Conservation (phyloP, 2,113 vertebrate species). For the Odocoileus hemionus region DNA sequence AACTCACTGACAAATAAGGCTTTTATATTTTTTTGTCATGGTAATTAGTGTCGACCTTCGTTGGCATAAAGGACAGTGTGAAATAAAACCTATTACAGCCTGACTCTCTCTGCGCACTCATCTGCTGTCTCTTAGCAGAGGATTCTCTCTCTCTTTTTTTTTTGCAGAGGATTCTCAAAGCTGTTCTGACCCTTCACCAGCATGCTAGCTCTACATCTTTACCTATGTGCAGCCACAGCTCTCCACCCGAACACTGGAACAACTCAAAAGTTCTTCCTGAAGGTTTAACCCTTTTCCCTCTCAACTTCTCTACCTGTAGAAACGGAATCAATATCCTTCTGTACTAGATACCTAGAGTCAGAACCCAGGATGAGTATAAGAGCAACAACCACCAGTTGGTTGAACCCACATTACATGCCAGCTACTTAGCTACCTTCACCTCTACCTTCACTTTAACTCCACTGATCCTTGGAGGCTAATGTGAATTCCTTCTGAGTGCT, state of each 20-base stretch:
- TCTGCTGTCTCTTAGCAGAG: background rate
- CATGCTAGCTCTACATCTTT: background rate
- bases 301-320: background rate
- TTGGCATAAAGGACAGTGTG: background rate
- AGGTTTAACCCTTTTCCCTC: background rate
- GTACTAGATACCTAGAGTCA: background rate
- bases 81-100: slow-evolving; percentile 17
- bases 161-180: background rate
- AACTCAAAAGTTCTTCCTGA: background rate
- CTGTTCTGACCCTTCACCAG: background rate
- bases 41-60: background rate
- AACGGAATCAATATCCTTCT: background rate
- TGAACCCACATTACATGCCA: too few relatives aligned
- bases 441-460: background rate
- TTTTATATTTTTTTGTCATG: background rate
- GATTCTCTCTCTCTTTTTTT: background rate
- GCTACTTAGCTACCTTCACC: background rate
- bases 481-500: background rate
- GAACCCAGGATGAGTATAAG: background rate
- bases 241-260: background rate
- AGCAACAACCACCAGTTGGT: background rate
- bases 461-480: background rate
- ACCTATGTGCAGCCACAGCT: background rate
- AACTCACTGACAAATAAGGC: background rate
- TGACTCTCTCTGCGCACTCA: background rate